Percentiles rank a stretch among this genome's conserved stretches.
Evolutionary conservation across 2,888 invertebrate genomes (phyloP).

Genomic region (Trichogramma dendrolimi): DNA sequence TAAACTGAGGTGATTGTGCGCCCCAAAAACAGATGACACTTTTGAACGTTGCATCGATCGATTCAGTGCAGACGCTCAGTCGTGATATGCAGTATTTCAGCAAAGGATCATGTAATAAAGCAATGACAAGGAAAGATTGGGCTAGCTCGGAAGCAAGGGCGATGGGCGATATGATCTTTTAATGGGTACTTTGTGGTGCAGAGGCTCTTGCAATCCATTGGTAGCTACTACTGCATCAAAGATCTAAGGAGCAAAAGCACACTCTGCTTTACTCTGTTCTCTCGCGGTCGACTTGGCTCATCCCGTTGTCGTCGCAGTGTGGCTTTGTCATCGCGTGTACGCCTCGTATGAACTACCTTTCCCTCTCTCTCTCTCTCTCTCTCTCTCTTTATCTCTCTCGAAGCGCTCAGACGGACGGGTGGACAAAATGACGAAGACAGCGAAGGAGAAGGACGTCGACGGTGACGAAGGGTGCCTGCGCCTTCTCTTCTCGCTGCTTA

Average conservation of each 20-base stretch:
- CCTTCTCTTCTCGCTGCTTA: constrained; percentile 53
- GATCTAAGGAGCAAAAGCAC: constrained; percentile 30
- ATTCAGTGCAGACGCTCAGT: too few species aligned
- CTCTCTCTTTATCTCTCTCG: constrained; percentile 29
- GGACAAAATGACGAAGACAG: constrained; percentile 41
- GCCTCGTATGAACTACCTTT: background rate
- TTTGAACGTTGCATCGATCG: too few species aligned
- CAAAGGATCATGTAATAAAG: too few species aligned
- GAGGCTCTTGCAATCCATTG: constrained; percentile 41
- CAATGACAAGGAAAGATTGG: too few species aligned
- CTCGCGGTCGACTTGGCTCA: constrained; percentile 29
- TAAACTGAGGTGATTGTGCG: too few species aligned
- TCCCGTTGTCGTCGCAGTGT: constrained; percentile 28
- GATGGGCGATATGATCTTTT: constrained; percentile 51
- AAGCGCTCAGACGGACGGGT: constrained; percentile 37
- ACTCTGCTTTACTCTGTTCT: too few species aligned
- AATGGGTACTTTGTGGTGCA: constrained; percentile 51
- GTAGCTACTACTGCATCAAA: constrained; percentile 26
- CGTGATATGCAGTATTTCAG: too few species aligned
- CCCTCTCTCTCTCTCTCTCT: constrained; percentile 7
- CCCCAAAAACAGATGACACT: too few species aligned
- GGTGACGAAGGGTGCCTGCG: constrained; percentile 12
- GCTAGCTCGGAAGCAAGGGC: constrained; percentile 25
- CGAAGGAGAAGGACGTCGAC: background rate
- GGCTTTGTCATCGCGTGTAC: constrained; percentile 32